Evolutionary conservation across 2,888 invertebrate genomes (phyloP).

Genomic region (Oxytorus armatus): DNA sequence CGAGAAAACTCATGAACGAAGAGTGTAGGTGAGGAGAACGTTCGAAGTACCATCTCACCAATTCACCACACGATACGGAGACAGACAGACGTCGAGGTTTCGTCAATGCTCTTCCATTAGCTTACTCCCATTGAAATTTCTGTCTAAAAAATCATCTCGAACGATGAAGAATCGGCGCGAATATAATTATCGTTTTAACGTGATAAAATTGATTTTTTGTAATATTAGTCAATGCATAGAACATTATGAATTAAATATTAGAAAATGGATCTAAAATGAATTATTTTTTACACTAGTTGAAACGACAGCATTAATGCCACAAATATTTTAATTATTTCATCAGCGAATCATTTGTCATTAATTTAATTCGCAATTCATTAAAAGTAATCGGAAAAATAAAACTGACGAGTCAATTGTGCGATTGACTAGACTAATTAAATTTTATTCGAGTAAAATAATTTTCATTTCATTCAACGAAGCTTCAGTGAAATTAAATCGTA

Average conservation of each 20-base stretch:
- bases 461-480: neutral
- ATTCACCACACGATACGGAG: constrained; percentile 51
- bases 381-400: neutral
- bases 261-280: no score
- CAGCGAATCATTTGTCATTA: neutral
- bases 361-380: neutral
- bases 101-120: constrained; percentile 74
- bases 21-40: constrained; percentile 54
- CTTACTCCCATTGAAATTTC: constrained; percentile 63
- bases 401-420: neutral
- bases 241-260: no score
- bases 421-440: neutral
- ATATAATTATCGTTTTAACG: constrained; percentile 69
- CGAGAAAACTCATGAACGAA: neutral
- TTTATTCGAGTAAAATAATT: neutral
- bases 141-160: no score
- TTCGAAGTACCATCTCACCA: constrained; percentile 68
- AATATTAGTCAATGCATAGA: neutral
- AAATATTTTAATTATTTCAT: neutral
- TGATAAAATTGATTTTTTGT: no score
- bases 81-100: constrained; percentile 12
- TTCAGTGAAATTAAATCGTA: neutral
- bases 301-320: neutral
- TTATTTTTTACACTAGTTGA: neutral
- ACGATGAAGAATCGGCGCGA: no score